phyloP scores from a whole-genome alignment of 2,888 invertebrate genomes.

The Tetheella fluctuosa region DNA sequence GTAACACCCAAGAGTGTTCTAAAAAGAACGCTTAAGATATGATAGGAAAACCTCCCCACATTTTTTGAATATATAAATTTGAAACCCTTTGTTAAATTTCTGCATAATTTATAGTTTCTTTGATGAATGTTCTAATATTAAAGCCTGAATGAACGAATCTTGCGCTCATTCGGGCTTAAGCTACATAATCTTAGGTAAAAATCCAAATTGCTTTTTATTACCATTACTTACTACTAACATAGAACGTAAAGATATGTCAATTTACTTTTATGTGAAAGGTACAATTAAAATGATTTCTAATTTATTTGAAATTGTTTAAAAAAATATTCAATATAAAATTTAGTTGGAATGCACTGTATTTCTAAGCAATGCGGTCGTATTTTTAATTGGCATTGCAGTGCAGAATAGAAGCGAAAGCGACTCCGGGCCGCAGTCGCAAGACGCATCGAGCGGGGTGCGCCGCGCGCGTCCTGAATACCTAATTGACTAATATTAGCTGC shows the following conservation, averaged over 20 bases:
- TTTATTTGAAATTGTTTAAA: too few relatives aligned
- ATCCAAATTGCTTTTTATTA: background rate
- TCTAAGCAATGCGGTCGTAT: constrained; percentile 22
- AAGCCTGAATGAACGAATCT: too few relatives aligned
- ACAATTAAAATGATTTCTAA: too few relatives aligned
- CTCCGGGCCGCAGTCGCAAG: constrained; percentile 56
- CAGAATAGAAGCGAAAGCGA: constrained; percentile 44
- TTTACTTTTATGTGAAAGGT: too few relatives aligned
- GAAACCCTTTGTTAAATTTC: constrained; percentile 13
- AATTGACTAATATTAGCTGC: constrained; percentile 82
- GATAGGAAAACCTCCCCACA: constrained; percentile 50
- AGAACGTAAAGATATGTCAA: too few relatives aligned
- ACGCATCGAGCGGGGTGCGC: constrained; percentile 66
- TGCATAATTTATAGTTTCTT: constrained; percentile 11
- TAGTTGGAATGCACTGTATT: background rate
- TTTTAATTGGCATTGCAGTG: constrained; percentile 53
- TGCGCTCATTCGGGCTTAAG: background rate
- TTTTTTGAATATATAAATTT: constrained; percentile 11
- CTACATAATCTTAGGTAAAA: background rate
- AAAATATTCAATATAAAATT: background rate
- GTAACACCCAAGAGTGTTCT: constrained; percentile 79
- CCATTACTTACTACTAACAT: background rate
- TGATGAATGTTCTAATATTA: too few relatives aligned
- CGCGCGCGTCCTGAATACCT: constrained; percentile 80
- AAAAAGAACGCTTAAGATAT: constrained; percentile 74